These are phyloP conservation scores for Nerophis ophidion DNA, from an alignment of 2,113 vertebrate genomes.

Conservation along the genomic window DNA sequence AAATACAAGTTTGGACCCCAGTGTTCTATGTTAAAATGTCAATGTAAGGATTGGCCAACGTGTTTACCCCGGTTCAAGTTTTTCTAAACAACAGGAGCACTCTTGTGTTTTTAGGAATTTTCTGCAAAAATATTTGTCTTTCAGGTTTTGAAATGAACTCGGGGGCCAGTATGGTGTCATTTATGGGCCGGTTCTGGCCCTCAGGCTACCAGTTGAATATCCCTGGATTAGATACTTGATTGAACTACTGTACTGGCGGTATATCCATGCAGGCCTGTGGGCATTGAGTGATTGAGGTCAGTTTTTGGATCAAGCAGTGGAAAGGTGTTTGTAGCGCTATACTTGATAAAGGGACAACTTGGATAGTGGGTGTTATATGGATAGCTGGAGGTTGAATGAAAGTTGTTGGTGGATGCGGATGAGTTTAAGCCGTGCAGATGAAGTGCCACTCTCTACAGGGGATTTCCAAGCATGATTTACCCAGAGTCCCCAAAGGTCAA, in stretches of 20 bases:
- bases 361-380: neutral
- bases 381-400: slow-evolving; percentile 29
- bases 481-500: slow-evolving; percentile 47
- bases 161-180: too few species aligned
- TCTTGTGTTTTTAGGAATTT: too few species aligned
- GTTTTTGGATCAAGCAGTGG: slow-evolving; percentile 24
- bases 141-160: too few species aligned
- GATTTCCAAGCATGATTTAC: slow-evolving; percentile 47
- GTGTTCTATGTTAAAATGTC: too few species aligned
- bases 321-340: slow-evolving; percentile 39
- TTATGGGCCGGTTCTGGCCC: too few species aligned
- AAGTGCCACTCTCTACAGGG: slow-evolving; percentile 42
- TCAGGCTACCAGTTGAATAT: too few species aligned
- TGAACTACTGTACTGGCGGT: slow-evolving; percentile 40
- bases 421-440: slow-evolving; percentile 38
- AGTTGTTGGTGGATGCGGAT: slow-evolving; percentile 39
- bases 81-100: too few species aligned
- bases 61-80: too few species aligned
- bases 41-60: too few species aligned
- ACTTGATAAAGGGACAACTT: slow-evolving; percentile 37
- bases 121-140: too few species aligned
- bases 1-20: too few species aligned
- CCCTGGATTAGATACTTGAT: slow-evolving; percentile 17
- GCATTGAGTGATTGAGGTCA: slow-evolving; percentile 40
- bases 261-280: slow-evolving; percentile 33